A percentile compares a stretch with the other conserved stretches of the same genome.
phyloP scores from a whole-genome alignment of 2,113 vertebrate species.

The Mus musculus region DNA sequence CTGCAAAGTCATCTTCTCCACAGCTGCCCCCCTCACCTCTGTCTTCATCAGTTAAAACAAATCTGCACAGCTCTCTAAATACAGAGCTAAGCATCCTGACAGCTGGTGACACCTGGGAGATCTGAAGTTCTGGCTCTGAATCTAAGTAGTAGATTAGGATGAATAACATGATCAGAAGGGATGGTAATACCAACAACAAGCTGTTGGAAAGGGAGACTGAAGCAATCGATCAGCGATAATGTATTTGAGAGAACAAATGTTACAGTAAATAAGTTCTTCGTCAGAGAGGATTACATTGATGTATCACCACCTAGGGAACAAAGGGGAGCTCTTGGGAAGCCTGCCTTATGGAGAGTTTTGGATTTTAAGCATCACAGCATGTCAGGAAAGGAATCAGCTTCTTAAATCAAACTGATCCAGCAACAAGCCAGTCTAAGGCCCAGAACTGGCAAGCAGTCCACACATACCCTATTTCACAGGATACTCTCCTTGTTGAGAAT shows the following conservation, averaged over 20 bases:
- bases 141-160: not conserved
- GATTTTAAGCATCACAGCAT: not conserved
- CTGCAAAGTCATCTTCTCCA: not conserved
- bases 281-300: constrained; percentile 61
- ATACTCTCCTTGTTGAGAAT: not conserved
- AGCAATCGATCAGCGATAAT: constrained; percentile 43
- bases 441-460: not conserved
- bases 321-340: constrained; percentile 47
- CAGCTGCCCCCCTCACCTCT: not conserved
- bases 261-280: constrained; percentile 62
- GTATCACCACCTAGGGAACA: constrained; percentile 36
- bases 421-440: not conserved
- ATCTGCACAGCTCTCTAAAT: not conserved
- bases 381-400: constrained; percentile 20
- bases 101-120: not conserved
- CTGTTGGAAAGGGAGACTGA: constrained; percentile 38
- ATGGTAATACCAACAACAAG: constrained; percentile 24
- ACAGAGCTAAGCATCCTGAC: not conserved
- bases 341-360: constrained; percentile 11
- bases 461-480: not conserved
- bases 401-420: constrained; percentile 4
- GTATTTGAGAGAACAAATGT: constrained; percentile 57
- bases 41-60: not conserved
- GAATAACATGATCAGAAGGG: constrained; percentile 10
- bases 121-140: constrained; percentile 13